A percentile compares a stretch with the other conserved stretches of the same genome.
These are phyloP conservation scores for Acronicta aceris DNA, from an alignment of 2,888 invertebrate species.

Conservation along the genomic window DNA sequence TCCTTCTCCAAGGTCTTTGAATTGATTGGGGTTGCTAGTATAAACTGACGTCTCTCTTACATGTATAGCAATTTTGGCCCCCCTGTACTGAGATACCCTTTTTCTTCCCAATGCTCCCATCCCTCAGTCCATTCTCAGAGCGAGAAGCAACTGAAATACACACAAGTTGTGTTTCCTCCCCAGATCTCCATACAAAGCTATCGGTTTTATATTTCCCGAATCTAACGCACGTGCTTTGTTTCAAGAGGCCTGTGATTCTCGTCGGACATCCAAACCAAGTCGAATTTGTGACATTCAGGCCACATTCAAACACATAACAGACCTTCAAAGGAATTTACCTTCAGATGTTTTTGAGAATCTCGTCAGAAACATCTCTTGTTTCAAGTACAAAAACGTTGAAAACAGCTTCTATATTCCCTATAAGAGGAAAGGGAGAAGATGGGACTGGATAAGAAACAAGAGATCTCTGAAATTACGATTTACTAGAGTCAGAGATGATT, in stretches of 20 bases:
- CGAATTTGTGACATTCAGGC: constrained; percentile 68
- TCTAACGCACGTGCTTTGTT: constrained; percentile 66
- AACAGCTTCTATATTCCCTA: constrained; percentile 53
- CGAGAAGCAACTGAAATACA: constrained; percentile 42
- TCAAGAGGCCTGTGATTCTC: constrained; percentile 73
- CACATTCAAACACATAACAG: constrained; percentile 59
- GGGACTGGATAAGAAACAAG: constrained; percentile 69
- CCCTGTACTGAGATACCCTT: no score
- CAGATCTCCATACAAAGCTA: constrained; percentile 39
- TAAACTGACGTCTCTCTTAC: no score
- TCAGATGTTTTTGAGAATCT: constrained; percentile 58
- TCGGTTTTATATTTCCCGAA: constrained; percentile 45
- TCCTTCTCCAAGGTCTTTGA: no score
- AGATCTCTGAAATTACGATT: constrained; percentile 49
- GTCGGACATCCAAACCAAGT: constrained; percentile 41
- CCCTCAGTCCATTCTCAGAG: constrained; percentile 30
- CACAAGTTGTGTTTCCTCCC: constrained; percentile 45
- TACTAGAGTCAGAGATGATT: constrained; percentile 6
- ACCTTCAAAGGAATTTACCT: constrained; percentile 42
- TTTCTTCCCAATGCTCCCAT: no score
- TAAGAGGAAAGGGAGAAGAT: constrained; percentile 41
- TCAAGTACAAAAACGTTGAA: constrained; percentile 56
- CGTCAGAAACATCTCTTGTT: constrained; percentile 64
- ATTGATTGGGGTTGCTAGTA: no score
- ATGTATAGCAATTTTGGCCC: no score